A percentile compares a stretch with the other conserved stretches of the same genome.
These are phyloP conservation scores for Capreolus pygargus DNA, from an alignment of 2,113 vertebrate genomes.

Conservation along the genomic window DNA sequence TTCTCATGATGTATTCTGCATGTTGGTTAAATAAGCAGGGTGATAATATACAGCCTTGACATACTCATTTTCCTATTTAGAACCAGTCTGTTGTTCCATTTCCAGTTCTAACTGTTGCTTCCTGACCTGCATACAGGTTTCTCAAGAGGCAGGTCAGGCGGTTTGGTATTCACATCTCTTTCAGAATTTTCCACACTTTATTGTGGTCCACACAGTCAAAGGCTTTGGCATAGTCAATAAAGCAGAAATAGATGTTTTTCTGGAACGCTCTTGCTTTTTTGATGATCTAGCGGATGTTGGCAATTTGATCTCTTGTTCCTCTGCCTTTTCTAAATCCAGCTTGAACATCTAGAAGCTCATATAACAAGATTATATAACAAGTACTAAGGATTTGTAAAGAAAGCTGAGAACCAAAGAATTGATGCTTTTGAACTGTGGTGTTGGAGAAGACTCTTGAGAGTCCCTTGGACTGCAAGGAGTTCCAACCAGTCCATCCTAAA, in stretches of 20 bases:
- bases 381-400: neutral
- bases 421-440: too few species aligned
- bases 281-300: neutral
- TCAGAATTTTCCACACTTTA: neutral
- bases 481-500: too few species aligned
- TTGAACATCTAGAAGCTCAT: neutral
- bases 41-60: neutral
- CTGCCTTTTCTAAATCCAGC: neutral
- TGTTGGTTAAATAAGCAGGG: neutral
- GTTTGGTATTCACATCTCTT: neutral
- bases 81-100: neutral
- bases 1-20: neutral
- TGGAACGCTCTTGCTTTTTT: neutral
- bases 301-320: neutral
- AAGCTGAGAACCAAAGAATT: too few species aligned
- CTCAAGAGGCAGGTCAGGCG: neutral
- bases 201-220: neutral
- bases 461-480: too few species aligned
- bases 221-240: neutral
- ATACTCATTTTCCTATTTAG: neutral
- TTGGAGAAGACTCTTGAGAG: too few species aligned
- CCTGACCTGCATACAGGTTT: neutral
- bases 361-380: neutral
- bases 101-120: neutral
- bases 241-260: neutral